Evolutionary conservation across 2,113 vertebrate genomes (phyloP).

Genomic region (Rana temporaria): DNA sequence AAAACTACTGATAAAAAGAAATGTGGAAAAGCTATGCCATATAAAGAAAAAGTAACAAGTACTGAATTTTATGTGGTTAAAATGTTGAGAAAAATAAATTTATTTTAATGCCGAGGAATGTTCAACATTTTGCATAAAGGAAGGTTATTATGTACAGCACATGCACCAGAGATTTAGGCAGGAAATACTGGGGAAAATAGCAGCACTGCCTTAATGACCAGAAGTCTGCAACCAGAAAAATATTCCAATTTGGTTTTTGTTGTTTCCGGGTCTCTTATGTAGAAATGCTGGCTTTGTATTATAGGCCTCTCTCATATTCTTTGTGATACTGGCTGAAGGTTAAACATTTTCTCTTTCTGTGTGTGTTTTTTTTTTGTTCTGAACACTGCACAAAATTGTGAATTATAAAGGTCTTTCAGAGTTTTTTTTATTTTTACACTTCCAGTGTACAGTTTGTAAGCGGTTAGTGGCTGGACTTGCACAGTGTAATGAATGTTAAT

Average conservation of each 20-base stretch:
- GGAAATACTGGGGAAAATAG: slow-evolving; percentile 8
- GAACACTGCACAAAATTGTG: no score
- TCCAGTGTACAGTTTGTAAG: not conserved
- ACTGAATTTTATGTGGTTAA: no score
- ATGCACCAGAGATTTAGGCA: slow-evolving; percentile 40
- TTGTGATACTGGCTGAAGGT: not conserved
- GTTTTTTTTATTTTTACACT: not conserved
- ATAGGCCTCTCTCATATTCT: not conserved
- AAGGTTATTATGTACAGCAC: slow-evolving; percentile 6
- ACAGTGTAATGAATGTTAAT: slow-evolving; percentile 27
- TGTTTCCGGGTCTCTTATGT: not conserved
- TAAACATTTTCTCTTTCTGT: not conserved
- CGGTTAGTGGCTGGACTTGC: slow-evolving; percentile 42
- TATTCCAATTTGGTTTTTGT: not conserved
- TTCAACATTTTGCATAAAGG: slow-evolving; percentile 28
- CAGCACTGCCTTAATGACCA: slow-evolving; percentile 24
- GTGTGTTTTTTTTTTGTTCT: no score
- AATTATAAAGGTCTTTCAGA: no score
- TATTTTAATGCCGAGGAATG: not conserved
- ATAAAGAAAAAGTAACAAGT: no score
- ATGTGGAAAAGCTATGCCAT: no score
- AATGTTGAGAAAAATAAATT: not conserved
- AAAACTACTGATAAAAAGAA: no score
- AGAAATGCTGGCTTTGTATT: not conserved
- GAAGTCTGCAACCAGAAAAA: slow-evolving; percentile 8